Conservation (phyloP, 1,140 invertebrate genomes). For the Panagrolaimus sp. region DNA sequence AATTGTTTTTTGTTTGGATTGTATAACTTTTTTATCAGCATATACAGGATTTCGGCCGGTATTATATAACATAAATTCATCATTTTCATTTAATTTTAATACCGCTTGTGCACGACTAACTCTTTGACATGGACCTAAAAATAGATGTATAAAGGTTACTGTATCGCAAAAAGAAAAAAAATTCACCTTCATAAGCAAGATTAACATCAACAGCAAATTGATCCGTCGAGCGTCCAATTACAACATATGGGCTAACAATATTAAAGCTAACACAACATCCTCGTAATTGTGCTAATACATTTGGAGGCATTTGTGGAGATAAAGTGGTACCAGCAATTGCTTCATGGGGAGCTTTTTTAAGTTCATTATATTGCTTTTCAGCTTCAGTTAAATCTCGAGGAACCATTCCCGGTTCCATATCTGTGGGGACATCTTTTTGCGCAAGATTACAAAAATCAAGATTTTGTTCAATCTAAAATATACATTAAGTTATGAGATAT, state of each 20-base stretch:
- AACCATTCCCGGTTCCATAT: not conserved
- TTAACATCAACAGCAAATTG: not conserved
- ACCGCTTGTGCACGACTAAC: not conserved
- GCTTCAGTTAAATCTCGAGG: not conserved
- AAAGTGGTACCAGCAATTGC: conserved; percentile 1
- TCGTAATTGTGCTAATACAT: not conserved
- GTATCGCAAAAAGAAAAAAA: not conserved
- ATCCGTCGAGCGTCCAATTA: not conserved
- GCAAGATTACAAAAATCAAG: conserved; percentile 3
- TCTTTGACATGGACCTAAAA: not conserved
- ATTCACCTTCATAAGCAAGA: not conserved
- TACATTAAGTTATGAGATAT: not conserved
- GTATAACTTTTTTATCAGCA: not conserved
- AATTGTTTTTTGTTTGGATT: not conserved
- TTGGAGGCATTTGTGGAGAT: not conserved
- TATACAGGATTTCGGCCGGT: not conserved
- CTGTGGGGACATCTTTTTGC: not conserved
- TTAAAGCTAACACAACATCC: not conserved
- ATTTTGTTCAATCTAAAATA: conserved; percentile 6
- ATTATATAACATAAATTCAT: not conserved
- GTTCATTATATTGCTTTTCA: not conserved
- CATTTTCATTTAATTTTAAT: not conserved
- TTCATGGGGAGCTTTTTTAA: not conserved
- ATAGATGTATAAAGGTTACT: not conserved
- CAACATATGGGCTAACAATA: not conserved